phyloP scores from a whole-genome alignment of 2,113 vertebrate species.

The Heteronetta atricapilla region DNA sequence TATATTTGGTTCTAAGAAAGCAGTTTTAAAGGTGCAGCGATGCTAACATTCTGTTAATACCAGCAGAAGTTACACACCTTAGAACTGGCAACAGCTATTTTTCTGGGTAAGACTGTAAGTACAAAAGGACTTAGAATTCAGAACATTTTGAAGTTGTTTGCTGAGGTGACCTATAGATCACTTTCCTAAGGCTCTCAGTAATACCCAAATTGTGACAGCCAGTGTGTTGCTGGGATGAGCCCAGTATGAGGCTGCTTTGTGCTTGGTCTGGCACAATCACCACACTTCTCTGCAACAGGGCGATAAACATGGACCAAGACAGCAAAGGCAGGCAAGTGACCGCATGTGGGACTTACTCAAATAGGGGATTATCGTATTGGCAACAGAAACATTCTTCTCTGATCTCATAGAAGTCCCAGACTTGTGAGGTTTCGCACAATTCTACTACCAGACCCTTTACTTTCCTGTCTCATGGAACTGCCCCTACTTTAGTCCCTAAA shows the following conservation, averaged over 20 bases:
- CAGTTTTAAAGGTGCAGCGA: neutral
- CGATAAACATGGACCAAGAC: neutral
- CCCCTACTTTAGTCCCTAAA: neutral
- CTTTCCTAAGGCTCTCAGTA: neutral
- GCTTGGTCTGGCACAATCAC: neutral
- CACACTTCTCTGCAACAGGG: neutral
- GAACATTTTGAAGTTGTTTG: neutral
- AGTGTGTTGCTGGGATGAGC: neutral
- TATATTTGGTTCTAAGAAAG: neutral
- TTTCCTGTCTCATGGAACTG: neutral
- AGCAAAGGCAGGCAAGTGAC: neutral
- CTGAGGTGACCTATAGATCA: neutral
- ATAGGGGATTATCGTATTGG: neutral
- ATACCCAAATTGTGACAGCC: neutral
- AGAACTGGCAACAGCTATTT: neutral
- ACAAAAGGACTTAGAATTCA: neutral
- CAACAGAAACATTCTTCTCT: neutral
- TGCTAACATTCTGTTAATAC: neutral
- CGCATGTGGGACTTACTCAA: neutral
- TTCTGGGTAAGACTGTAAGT: neutral
- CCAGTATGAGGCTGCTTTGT: neutral
- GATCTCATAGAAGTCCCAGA: neutral
- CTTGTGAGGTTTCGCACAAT: neutral
- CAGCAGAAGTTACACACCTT: neutral
- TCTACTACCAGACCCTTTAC: neutral